Evolutionary conservation across 2,797 vertebrate genomes (phyloP).

Genomic region (Poliocrania exsul): DNA sequence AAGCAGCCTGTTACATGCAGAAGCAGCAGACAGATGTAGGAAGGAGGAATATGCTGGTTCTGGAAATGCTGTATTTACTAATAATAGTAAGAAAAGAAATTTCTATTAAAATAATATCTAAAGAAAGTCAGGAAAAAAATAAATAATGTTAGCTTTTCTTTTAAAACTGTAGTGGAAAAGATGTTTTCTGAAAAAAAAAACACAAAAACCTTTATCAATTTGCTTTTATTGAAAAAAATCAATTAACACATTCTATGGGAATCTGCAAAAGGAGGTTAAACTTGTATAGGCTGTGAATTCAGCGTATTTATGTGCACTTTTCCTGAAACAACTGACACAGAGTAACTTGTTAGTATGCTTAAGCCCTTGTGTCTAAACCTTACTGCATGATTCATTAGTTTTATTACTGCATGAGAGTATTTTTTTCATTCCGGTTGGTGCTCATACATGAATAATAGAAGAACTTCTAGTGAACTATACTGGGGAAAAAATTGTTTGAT

Average conservation of each 20-base stretch:
- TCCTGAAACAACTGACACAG: neutral
- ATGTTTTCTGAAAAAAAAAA: neutral
- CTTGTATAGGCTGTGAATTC: neutral
- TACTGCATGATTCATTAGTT: neutral
- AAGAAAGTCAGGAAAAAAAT: neutral
- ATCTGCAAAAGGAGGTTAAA: neutral
- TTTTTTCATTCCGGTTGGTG: constrained; percentile 14
- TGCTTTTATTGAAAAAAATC: neutral
- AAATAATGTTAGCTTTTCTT: neutral
- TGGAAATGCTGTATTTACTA: neutral
- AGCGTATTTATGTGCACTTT: neutral
- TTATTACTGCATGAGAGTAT: neutral
- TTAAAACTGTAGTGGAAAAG: neutral
- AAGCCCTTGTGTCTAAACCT: neutral
- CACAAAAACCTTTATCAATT: too few species aligned
- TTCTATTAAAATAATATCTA: neutral
- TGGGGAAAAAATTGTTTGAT: neutral
- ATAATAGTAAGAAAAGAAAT: neutral
- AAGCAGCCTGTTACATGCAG: neutral
- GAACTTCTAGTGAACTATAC: neutral
- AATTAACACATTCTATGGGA: neutral
- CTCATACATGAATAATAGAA: neutral
- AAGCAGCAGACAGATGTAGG: neutral
- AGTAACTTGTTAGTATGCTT: neutral
- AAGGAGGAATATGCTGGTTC: neutral